Percentiles rank a stretch among this genome's conserved stretches.
These are phyloP conservation scores for Charanyca ferruginea DNA, from an alignment of 2,888 invertebrate species.

Conservation along the genomic window DNA sequence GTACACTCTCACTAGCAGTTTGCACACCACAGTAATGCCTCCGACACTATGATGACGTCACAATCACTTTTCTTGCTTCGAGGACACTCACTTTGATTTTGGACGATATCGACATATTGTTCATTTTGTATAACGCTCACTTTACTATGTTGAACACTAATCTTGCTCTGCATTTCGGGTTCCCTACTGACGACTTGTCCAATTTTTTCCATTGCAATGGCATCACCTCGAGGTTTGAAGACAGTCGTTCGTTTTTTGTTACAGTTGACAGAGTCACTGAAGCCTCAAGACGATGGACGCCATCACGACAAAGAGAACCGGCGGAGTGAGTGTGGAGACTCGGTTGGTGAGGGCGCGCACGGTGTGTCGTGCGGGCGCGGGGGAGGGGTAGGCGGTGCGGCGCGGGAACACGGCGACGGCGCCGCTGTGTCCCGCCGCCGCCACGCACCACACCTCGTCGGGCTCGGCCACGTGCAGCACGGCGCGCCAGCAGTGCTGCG, in stretches of 20 bases:
- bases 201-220: constrained; percentile 6
- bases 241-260: neutral
- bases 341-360: constrained; percentile 76
- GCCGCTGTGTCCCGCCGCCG: constrained; percentile 74
- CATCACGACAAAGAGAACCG: neutral
- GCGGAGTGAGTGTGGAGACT: neutral
- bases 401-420: constrained; percentile 85
- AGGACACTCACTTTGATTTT: constrained; percentile 49
- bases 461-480: constrained; percentile 79
- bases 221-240: neutral
- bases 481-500: constrained; percentile 85
- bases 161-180: constrained; percentile 37
- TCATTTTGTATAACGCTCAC: constrained; percentile 18
- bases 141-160: constrained; percentile 12
- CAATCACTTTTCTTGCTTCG: constrained; percentile 51
- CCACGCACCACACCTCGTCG: constrained; percentile 86
- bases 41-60: constrained; percentile 53
- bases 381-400: constrained; percentile 74
- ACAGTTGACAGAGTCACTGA: constrained; percentile 7
- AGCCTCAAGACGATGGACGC: neutral
- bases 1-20: constrained; percentile 36
- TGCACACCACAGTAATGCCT: constrained; percentile 31
- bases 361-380: constrained; percentile 81
- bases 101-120: constrained; percentile 19
- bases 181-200: constrained; percentile 32